Evolutionary conservation across 2,888 invertebrate species (phyloP), one percentile per base, ranked within the genome.

Genomic region (Esperia sulphurella): DNA sequence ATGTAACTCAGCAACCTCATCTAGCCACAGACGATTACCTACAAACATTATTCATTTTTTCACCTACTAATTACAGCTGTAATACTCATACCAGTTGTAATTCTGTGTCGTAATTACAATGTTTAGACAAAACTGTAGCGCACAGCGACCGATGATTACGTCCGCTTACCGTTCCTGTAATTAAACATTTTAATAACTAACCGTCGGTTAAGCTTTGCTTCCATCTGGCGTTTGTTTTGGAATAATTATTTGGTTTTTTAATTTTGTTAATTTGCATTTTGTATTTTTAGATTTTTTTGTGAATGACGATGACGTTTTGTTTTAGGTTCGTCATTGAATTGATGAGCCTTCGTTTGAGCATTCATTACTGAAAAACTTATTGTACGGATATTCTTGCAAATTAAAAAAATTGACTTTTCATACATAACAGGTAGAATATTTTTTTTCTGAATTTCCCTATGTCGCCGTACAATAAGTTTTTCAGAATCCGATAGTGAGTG

Each of bases 111-210:
- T 79, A 78, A 82, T 83, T 74, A 80, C 75, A 68, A 75, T 86
- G 80, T 82, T 84, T 80, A 79, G 77, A 81, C 76, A 73, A 76
- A 85, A 83, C 81, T 80, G 81, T 85, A 84, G 72, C 69, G 85
- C 84, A 83, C 86, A 71, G 65, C 63, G 64, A 58, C 65, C 67
- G 52, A 62, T 71, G 77, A 80, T 79, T 79, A 76, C 81, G 74
- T 78, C 77, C 82, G 80, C 79, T 82, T 74, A 75, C 79, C 84
- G 88, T 88, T 88, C 88, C 86, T 79, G 73, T 78, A 88, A 88
- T 88, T 88, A 88, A 88, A 87, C 87, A 80, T 86, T 87, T 88
- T 88, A 88, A 88, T 88, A 77, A 86, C 74, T 66, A 56, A 60
- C 58, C 28, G 14, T 59, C 52, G 60, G 62, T 77, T 74, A 75